Evolutionary conservation across 2,797 vertebrate genomes (phyloP).

Genomic region (Channallabes apus): DNA sequence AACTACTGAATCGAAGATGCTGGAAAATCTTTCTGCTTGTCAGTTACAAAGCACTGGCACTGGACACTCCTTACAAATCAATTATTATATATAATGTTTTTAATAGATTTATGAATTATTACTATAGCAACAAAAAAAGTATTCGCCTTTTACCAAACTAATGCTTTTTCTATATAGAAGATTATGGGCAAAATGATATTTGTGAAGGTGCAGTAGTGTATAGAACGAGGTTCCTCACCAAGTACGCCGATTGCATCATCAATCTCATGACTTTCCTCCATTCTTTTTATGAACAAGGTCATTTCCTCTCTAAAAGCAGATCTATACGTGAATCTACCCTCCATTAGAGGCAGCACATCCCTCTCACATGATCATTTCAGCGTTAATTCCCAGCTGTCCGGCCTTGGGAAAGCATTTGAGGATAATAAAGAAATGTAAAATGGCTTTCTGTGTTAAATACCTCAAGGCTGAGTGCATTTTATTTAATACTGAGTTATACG

Average conservation of each 20-base stretch:
- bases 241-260: conserved; percentile 2
- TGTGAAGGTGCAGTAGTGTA: not conserved
- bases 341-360: conserved; percentile 5
- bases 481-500: conserved; percentile 12
- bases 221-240: not conserved
- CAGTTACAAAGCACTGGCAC: not conserved
- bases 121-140: not conserved
- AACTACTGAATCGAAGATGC: not conserved
- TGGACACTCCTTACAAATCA: not conserved
- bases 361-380: not conserved
- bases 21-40: not conserved
- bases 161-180: not conserved
- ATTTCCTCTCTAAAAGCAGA: not conserved
- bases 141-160: not conserved
- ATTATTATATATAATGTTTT: not conserved
- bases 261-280: not conserved
- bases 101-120: not conserved
- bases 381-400: not conserved
- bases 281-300: not conserved
- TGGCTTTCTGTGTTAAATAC: conserved; percentile 13
- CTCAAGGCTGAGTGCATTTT: not conserved
- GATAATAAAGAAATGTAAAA: conserved; percentile 34
- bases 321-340: not conserved
- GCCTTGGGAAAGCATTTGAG: conserved; percentile 1
- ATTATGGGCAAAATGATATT: not conserved